Base-by-base conservation (phyloP, 2,888 invertebrate genomes). In the Chironomus riparius region DNA sequence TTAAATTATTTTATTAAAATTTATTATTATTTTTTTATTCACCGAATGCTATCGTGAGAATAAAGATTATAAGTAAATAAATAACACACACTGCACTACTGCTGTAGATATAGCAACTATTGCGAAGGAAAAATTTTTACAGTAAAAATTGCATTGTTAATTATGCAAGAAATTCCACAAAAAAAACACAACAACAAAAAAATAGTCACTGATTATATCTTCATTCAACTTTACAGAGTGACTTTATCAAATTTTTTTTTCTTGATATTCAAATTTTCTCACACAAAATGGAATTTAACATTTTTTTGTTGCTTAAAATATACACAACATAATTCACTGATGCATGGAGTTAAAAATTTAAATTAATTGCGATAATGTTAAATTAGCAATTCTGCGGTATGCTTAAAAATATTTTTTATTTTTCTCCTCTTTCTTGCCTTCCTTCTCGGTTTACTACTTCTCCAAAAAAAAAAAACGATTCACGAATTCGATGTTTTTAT, bases 301-400 rank as follows among this genome's bases (percentile, higher is more conserved):
- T 70, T 70, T 70, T 38, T 38, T 38, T 38, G 38, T 38, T 38
- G 38, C 10, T 38, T 38, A 38, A 38, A 28, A 38, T 71, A 21
- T 71, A 38, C 71, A 50, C 71, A 50, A 71, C 50, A 71, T 50
- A 71, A 71, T 71, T 71, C 56, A 48, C 50, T 48, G 12, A 22
- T 22, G 48, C 50, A 71, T 71, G 71, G 56, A 71, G 71, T 56
- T 24, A 24, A 71, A 71, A n/a, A 56, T 71, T 71, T 71, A 71
- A 71, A 71, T 71, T 71, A 71, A 71, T 71, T 18, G 71, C 71
- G 56, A 38, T 38, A 68, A 68, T 28, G 38, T 38, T 38, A 47
- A 68, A 68, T 68, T 68, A 71, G 48, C 48, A 48, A 24, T 50
- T 71, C 50, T 56, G 71, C 71, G 71, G 48, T 71, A 21, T 50